phyloP scores from a whole-genome alignment of 1,140 invertebrate species.

The Pectinophora gossypiella region DNA sequence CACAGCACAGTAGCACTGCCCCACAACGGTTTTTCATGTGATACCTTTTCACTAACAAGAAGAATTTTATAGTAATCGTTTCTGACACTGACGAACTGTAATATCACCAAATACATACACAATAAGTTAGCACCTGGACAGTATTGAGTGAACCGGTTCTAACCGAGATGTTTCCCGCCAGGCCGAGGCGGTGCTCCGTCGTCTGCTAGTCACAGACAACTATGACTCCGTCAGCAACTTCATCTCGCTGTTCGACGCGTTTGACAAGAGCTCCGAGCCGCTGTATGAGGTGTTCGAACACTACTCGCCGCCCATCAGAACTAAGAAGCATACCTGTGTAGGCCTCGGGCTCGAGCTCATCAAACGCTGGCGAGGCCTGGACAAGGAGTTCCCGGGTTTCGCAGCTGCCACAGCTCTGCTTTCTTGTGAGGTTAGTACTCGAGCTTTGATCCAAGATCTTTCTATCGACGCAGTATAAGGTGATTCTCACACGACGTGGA shows the following conservation, averaged over 20 bases:
- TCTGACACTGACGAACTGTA: no score
- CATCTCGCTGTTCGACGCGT: conserved; percentile 86
- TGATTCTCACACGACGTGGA: no score
- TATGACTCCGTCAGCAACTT: conserved; percentile 93
- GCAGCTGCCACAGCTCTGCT: conserved; percentile 82
- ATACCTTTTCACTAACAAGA: no score
- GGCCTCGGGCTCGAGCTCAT: conserved; percentile 89
- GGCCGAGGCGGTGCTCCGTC: conserved; percentile 85
- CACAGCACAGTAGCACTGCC: no score
- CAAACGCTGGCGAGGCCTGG: conserved; percentile 60
- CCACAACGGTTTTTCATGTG: no score
- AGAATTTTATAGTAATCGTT: no score
- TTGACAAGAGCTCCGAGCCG: conserved; percentile 61
- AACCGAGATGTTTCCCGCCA: background rate
- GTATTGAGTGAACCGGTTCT: no score
- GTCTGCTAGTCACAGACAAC: conserved; percentile 85
- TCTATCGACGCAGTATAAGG: no score
- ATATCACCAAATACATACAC: no score
- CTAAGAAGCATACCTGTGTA: conserved; percentile 90
- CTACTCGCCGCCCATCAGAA: conserved; percentile 86
- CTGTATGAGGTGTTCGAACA: conserved; percentile 41
- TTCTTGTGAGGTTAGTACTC: conserved; percentile 84
- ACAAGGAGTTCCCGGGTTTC: conserved; percentile 79
- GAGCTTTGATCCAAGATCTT: no score
- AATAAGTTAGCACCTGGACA: no score